A percentile compares a stretch with the other conserved stretches of the same genome.
Evolutionary conservation across 2,113 vertebrate genomes (phyloP).

Genomic region (Amblyornis subalaris): DNA sequence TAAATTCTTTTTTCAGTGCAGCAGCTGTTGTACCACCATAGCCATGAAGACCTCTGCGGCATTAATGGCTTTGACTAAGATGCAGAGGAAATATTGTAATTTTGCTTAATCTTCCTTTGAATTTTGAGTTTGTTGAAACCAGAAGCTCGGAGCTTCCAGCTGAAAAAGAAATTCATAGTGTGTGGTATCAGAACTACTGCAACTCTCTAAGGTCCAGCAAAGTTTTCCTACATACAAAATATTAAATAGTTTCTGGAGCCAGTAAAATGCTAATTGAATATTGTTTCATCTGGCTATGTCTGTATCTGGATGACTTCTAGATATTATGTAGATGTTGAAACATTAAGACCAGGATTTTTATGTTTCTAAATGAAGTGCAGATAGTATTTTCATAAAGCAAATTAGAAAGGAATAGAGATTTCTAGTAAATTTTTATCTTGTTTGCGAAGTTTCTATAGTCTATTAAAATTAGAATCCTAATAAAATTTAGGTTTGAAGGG

Average conservation of each 20-base stretch:
- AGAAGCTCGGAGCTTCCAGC: background rate
- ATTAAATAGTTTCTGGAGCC: background rate
- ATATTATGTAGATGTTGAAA: background rate
- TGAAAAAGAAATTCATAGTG: background rate
- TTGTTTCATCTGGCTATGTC: background rate
- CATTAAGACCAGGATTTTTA: background rate
- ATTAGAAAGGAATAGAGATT: background rate
- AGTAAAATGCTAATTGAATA: background rate
- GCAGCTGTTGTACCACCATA: background rate
- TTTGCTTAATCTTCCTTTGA: background rate
- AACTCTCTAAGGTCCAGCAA: background rate
- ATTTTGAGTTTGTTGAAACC: background rate
- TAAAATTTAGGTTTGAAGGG: background rate
- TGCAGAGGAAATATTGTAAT: background rate
- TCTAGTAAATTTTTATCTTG: background rate
- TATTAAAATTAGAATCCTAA: background rate
- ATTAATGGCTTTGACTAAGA: background rate
- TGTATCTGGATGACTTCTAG: background rate
- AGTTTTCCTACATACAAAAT: background rate
- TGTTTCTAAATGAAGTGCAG: background rate
- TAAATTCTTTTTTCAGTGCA: background rate
- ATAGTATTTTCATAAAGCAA: background rate
- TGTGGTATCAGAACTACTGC: background rate
- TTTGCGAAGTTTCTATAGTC: background rate
- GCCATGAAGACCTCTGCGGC: background rate